These are phyloP conservation scores for Xenus cinereus DNA, from an alignment of 2,113 vertebrate species.

Conservation along the genomic window DNA sequence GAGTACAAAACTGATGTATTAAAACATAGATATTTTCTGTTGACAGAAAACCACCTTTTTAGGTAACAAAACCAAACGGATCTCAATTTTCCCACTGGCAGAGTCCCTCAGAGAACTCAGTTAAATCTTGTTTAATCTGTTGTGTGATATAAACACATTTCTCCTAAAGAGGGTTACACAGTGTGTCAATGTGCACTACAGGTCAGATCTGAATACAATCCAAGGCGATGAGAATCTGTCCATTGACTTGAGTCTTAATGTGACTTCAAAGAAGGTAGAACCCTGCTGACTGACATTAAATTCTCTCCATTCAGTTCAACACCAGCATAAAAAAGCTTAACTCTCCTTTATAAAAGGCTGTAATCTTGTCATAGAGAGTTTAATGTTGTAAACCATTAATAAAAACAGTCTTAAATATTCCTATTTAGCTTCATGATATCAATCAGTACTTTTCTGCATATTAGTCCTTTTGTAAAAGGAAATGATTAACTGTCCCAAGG, in stretches of 20 bases:
- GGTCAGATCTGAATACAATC: background rate
- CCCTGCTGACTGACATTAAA: background rate
- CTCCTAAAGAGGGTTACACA: background rate
- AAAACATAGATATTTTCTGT: background rate
- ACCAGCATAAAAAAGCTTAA: background rate
- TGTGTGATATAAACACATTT: background rate
- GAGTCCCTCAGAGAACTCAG: background rate
- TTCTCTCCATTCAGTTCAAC: background rate
- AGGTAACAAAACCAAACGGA: background rate
- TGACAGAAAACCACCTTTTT: background rate
- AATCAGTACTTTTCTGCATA: slow-evolving; percentile 20
- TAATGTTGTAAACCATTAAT: slow-evolving; percentile 46
- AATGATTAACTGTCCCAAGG: slow-evolving; percentile 58
- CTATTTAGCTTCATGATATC: background rate
- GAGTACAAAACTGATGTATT: background rate
- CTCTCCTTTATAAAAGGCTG: slow-evolving; percentile 6
- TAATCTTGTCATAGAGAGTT: slow-evolving; percentile 40
- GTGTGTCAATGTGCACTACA: background rate
- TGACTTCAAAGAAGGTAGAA: slow-evolving; percentile 22
- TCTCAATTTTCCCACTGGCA: background rate
- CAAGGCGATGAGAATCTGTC: background rate
- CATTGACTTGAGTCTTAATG: background rate
- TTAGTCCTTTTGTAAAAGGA: slow-evolving; percentile 45
- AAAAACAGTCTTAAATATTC: slow-evolving; percentile 10
- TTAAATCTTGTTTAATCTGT: background rate